Base-by-base conservation (phyloP, 2,113 vertebrate species). In the Larimichthys polyactis region DNA sequence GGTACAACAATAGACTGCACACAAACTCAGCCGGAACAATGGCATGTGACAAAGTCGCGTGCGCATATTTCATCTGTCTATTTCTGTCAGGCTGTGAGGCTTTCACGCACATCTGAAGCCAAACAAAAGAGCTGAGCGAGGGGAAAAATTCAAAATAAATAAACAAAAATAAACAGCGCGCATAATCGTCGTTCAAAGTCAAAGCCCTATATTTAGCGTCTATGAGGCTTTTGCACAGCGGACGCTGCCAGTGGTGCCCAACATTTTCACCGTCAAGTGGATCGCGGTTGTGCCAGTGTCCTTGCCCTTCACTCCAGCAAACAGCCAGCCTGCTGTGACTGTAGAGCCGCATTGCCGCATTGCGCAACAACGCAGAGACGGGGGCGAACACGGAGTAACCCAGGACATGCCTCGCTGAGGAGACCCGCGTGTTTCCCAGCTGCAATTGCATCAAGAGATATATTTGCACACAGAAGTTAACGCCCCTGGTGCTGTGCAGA, bases 321-420 rank as follows among this genome's bases (percentile, higher is more conserved):
- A 46, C 81, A 82, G 82, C 20, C 83, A 84, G 76, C 83, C 57
- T 62, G 83, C 89, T 88, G 90, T 85, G 88, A 85, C 85, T 84
- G 75, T 49, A 44, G 81, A 88, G 91, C 91, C 90, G 91, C 93
- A 93, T 83, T 94, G 93, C 92, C 93, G 93, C 93, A 94, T 87
- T 94, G 92, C 93, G 93, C 92, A 93, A 93, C 90, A 93, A 93
- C 90, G 79, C 89, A 57, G 72, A 91, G 91, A 93, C 83, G 86
- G 90, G 86, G 91, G 91, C 87, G 86, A 89, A 85, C 66, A 52
- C 64, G 54, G 84, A 78, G 75, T 68, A 82, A 87, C 86, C 84
- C 75, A 87, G 88, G 85, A 90, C 90, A 91, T 82, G 85, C 44
- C 52, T 90, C 65, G 48, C 68, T 22, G 75, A 87, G 72, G 84